Base-by-base conservation (phyloP, 1,140 invertebrate genomes). In the Drosophila arawakana region DNA sequence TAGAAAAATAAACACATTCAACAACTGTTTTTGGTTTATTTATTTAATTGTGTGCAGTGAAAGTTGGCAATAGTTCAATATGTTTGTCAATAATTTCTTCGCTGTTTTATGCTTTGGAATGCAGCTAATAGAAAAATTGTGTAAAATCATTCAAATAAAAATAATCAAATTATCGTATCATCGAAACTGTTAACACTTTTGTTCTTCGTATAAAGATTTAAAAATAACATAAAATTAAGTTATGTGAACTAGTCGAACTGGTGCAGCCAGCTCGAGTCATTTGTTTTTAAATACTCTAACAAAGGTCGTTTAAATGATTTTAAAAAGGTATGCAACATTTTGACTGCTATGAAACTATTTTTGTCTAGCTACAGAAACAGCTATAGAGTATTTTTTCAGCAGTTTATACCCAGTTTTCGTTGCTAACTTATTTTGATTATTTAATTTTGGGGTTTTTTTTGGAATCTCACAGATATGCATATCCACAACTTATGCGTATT, bases 181-280 rank as follows among this genome's bases (percentile, higher is more conserved):
- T 37, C 11, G 10, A 39, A 39, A 10, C 11, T 43, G 1, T 11
- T 11, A 50, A 30, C 13, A 15, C 30, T 7, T 13, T 13, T 59
- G 54, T 46, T 54, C 47, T 43, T 58, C 54, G 59, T 46, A 52
- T 73, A 52, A 39, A 59, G 65, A 15, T 35, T 43, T 52, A 11
- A 34, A 65, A 78, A 75, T 70, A 74, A 37, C 73, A 78, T 75
- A 75, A 65, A 76, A 81, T 55, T 54, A 11, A 37, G 52, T 58
- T 54, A 52, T 69, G 69, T 73, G 62, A 76, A 57, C 78, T 61
- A 34, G 83, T 79, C 21, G 35, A 88, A 86, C 82, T 88, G 72
- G 79, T 82, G 83, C 79, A 82, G 76, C 82, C 59, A 86, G 82
- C 86, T 85, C 71, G 80, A 55, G 66, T 84, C 77, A 75, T 82